A percentile compares a stretch with the other conserved stretches of the same genome.
These are phyloP conservation scores for Amniataba percoides DNA, from an alignment of 2,797 vertebrate species.

Conservation along the genomic window DNA sequence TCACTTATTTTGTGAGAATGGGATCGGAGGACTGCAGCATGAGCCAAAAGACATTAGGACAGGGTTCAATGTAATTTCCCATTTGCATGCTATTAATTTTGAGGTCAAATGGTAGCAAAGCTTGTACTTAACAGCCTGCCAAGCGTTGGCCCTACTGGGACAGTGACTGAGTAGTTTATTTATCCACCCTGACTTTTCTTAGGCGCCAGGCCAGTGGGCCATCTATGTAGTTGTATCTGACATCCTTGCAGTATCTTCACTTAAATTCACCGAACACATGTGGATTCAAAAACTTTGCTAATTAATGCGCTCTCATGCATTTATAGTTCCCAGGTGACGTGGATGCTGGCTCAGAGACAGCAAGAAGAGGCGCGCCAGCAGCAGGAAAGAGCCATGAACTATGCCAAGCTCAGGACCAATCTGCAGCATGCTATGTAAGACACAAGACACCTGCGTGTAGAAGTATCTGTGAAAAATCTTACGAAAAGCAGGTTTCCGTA, in stretches of 20 bases:
- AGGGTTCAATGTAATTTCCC: conserved; percentile 60
- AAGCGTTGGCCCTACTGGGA: conserved; percentile 60
- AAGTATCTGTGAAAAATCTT: not conserved
- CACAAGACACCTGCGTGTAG: conserved; percentile 11
- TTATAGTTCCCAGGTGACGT: conserved; percentile 98
- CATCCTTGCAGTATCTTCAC: conserved; percentile 10
- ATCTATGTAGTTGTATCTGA: conserved; percentile 23
- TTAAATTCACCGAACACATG: conserved; percentile 58
- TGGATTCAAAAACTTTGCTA: conserved; percentile 84
- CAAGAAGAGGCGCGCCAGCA: conserved; percentile 98
- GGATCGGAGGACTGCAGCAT: conserved; percentile 35
- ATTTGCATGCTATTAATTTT: conserved; percentile 71
- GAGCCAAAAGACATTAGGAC: conserved; percentile 71
- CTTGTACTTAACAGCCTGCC: conserved; percentile 62
- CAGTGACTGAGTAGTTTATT: conserved; percentile 62
- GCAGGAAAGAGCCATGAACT: conserved; percentile 99
- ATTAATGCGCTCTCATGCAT: conserved; percentile 46
- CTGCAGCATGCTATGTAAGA: conserved; percentile 99
- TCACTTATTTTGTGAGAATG: conserved; percentile 48
- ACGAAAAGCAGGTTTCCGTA: not conserved
- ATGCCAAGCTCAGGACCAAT: conserved; percentile 98
- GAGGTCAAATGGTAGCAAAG: conserved; percentile 59
- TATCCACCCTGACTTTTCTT: conserved; percentile 51
- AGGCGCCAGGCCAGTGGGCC: conserved; percentile 48
- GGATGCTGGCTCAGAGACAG: conserved; percentile 99